phyloP scores from a whole-genome alignment of 2,797 vertebrate genomes.

The Phrynocephalus vlangalii region DNA sequence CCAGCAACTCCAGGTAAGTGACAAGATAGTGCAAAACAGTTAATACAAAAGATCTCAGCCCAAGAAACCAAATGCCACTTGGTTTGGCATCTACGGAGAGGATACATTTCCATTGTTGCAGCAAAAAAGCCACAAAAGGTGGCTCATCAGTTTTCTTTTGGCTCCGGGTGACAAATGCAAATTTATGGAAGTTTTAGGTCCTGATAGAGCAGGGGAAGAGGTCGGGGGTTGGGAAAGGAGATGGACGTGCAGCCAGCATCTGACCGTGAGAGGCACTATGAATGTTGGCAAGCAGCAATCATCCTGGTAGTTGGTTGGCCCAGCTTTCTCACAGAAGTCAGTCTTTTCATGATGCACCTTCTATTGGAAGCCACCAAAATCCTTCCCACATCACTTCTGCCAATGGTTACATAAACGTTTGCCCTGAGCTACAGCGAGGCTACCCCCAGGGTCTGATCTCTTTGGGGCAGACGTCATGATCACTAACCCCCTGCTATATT shows the following conservation, averaged over 20 bases:
- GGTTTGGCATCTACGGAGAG: slow-evolving; percentile 51
- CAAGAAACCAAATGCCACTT: slow-evolving; percentile 31
- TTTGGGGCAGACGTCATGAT: slow-evolving; percentile 11
- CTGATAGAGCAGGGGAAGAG: not conserved
- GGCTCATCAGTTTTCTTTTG: slow-evolving; percentile 42
- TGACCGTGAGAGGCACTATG: slow-evolving; percentile 65
- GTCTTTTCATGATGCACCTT: slow-evolving; percentile 39
- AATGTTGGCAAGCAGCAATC: slow-evolving; percentile 55
- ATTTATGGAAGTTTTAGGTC: not conserved
- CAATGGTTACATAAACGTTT: slow-evolving; percentile 33
- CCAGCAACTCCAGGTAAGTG: slow-evolving; percentile 50
- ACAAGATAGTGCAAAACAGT: slow-evolving; percentile 69
- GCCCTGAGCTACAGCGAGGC: slow-evolving; percentile 34
- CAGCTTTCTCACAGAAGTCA: slow-evolving; percentile 22
- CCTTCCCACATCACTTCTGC: not conserved
- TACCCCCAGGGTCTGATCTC: not conserved
- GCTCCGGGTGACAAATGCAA: slow-evolving; percentile 20
- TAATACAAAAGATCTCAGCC: slow-evolving; percentile 69
- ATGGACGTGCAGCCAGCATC: slow-evolving; percentile 24
- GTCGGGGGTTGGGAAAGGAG: not conserved
- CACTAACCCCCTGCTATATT: not conserved
- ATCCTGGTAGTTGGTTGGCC: slow-evolving; percentile 41
- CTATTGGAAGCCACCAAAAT: slow-evolving; percentile 26
- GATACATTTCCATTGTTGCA: slow-evolving; percentile 30
- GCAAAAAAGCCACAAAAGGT: not conserved